Evolutionary conservation across 2,113 vertebrate genomes (phyloP).

Genomic region (Pholis gunnellus): DNA sequence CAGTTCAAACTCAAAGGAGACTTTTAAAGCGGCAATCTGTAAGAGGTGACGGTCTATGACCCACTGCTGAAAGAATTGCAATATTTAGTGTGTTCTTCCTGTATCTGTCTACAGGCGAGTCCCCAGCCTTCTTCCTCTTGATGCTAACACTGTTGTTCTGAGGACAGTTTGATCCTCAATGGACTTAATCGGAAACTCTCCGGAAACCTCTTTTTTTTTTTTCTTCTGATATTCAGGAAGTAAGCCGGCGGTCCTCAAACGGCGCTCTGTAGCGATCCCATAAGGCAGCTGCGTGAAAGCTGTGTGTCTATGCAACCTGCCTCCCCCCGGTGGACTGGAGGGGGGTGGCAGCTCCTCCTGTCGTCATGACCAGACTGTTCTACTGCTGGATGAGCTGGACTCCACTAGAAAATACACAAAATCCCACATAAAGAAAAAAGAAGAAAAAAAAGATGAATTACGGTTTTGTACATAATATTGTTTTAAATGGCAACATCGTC

Average conservation of each 20-base stretch:
- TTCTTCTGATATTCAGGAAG: slow-evolving; percentile 99
- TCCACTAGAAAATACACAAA: slow-evolving; percentile 66
- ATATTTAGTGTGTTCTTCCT: not conserved
- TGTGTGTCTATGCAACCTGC: slow-evolving; percentile 99
- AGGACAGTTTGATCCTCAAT: slow-evolving; percentile 83
- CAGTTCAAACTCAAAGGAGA: not conserved
- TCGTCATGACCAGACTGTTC: slow-evolving; percentile 85
- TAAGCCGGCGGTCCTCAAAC: slow-evolving; percentile 92
- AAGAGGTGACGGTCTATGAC: not conserved
- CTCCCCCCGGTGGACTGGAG: slow-evolving; percentile 89
- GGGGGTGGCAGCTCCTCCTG: slow-evolving; percentile 86
- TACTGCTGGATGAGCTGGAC: slow-evolving; percentile 90
- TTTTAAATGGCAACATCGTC: slow-evolving; percentile 93
- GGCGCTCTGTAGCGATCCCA: slow-evolving; percentile 95
- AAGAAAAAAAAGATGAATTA: slow-evolving; percentile 72
- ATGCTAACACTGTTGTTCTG: slow-evolving; percentile 86
- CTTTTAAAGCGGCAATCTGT: not conserved
- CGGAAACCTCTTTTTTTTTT: slow-evolving; percentile 80
- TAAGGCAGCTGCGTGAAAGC: slow-evolving; percentile 98
- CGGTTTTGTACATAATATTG: slow-evolving; percentile 95
- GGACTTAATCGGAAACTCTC: slow-evolving; percentile 74
- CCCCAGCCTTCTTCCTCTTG: slow-evolving; percentile 97
- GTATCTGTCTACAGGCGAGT: slow-evolving; percentile 87
- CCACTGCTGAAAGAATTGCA: not conserved
- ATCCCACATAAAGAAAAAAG: slow-evolving; percentile 66